A percentile compares a stretch with the other conserved stretches of the same genome.
Evolutionary conservation across 2,113 vertebrate genomes (phyloP).

Genomic region (Zonotrichia leucophrys): DNA sequence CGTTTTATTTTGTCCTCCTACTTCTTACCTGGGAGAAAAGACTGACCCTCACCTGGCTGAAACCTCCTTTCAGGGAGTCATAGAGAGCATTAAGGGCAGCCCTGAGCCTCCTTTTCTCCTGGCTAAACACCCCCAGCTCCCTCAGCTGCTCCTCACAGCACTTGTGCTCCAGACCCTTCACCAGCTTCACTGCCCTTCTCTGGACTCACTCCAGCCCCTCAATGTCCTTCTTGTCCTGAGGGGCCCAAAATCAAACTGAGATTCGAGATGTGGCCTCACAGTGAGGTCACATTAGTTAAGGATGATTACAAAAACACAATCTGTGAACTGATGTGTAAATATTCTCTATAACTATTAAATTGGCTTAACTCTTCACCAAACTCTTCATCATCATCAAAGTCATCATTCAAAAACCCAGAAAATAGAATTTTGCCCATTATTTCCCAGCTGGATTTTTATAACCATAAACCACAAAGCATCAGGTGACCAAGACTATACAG

Average conservation of each 20-base stretch:
- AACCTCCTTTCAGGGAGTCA: too few species aligned
- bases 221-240: neutral
- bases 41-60: too few species aligned
- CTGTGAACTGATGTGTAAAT: neutral
- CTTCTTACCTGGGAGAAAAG: too few species aligned
- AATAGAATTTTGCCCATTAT: neutral
- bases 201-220: accelerated
- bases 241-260: accelerated
- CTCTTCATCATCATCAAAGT: neutral
- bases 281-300: neutral
- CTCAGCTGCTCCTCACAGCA: too few species aligned
- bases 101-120: too few species aligned
- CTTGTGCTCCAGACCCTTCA: neutral
- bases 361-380: neutral
- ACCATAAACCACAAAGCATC: neutral
- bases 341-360: neutral
- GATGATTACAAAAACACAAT: neutral
- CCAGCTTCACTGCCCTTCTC: neutral
- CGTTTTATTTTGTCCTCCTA: neutral
- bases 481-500: neutral
- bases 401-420: neutral
- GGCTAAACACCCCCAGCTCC: too few species aligned
- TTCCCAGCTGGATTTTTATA: neutral
- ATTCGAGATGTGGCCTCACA: neutral
- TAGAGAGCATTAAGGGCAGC: too few species aligned